Evolutionary conservation across 2,888 invertebrate genomes (phyloP).

Genomic region (Arge pagana): DNA sequence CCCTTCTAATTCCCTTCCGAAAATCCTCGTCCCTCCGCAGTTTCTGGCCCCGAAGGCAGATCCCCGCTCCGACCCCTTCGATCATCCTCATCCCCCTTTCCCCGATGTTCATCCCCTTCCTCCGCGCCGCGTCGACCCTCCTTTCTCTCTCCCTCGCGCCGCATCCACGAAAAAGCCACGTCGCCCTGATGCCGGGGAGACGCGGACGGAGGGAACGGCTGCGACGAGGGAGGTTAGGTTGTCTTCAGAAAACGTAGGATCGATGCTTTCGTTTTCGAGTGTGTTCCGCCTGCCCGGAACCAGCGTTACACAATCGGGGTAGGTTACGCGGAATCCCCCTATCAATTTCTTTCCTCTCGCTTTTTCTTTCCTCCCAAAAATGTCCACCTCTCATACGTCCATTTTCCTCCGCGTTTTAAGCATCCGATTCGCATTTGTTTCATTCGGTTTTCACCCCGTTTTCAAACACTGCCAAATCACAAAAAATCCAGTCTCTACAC

Average conservation of each 20-base stretch:
- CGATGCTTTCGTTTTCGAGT: slow-evolving; percentile 18
- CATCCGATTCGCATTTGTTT: no score
- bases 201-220: not conserved
- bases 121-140: not conserved
- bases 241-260: slow-evolving; percentile 21
- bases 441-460: no score
- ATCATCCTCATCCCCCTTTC: slow-evolving; percentile 12
- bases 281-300: slow-evolving; percentile 12
- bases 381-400: no score
- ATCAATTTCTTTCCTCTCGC: no score
- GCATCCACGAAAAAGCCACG: slow-evolving; percentile 1
- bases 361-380: no score
- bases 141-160: not conserved
- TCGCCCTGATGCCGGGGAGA: slow-evolving; percentile 6
- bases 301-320: slow-evolving; percentile 2
- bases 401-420: no score
- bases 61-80: slow-evolving; percentile 8
- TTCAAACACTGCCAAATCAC: no score
- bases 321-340: no score
- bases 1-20: no score
- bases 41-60: no score
- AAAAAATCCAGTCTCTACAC: no score
- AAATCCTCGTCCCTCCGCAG: not conserved
- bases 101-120: not conserved
- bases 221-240: not conserved